These are phyloP conservation scores for Salvator merianae DNA, from an alignment of 2,113 vertebrate genomes.

Conservation along the genomic window DNA sequence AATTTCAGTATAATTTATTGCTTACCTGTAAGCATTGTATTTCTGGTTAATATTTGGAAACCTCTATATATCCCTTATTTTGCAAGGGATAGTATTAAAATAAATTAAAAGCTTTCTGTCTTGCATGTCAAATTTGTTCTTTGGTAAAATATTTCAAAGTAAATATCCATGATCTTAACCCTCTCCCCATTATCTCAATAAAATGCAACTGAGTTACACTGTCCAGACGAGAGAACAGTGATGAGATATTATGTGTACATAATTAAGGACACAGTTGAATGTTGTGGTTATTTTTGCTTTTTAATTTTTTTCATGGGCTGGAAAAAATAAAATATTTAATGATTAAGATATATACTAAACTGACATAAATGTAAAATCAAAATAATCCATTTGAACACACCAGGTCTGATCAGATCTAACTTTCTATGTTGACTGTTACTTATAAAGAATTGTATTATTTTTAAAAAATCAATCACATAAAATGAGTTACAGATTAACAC, in stretches of 20 bases:
- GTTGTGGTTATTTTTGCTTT: not conserved
- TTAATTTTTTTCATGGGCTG: not conserved
- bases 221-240: not conserved
- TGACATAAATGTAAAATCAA: not conserved
- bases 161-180: not conserved
- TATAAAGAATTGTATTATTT: not conserved
- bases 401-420: not conserved
- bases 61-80: not conserved
- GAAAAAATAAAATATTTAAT: not conserved
- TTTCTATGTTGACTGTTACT: not conserved
- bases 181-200: not conserved
- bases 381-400: not conserved
- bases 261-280: not conserved
- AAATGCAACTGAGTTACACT: not conserved
- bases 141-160: slow-evolving; percentile 4
- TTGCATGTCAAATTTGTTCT: slow-evolving; percentile 16
- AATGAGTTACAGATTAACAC: too few species aligned
- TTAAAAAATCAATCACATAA: not conserved
- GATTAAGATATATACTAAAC: not conserved
- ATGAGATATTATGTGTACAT: not conserved
- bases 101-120: not conserved
- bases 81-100: not conserved
- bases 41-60: not conserved
- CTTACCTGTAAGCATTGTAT: not conserved
- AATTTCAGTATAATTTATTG: not conserved